These are phyloP conservation scores for Anolis carolinensis DNA, from an alignment of 2,113 vertebrate genomes.

Conservation along the genomic window DNA sequence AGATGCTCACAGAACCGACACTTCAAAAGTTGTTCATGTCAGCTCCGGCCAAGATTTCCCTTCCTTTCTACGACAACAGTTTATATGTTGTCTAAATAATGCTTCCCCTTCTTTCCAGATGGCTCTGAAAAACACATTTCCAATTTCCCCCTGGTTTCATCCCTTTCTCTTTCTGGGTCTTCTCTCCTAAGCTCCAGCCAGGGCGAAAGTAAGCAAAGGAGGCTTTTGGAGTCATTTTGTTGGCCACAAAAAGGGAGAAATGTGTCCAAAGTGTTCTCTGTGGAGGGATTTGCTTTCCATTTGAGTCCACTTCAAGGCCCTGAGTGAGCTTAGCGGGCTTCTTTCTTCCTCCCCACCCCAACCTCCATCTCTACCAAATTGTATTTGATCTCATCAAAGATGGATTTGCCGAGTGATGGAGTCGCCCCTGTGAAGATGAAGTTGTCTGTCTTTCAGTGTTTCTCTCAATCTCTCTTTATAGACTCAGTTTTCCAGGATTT, in stretches of 20 bases:
- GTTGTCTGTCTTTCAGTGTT: neutral
- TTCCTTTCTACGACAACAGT: constrained; percentile 59
- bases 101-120: constrained; percentile 28
- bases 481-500: neutral
- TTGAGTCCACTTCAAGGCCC: constrained; percentile 76
- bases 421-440: constrained; percentile 29
- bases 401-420: constrained; percentile 54
- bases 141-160: constrained; percentile 48
- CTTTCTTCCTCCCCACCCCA: neutral
- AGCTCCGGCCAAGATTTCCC: constrained; percentile 55
- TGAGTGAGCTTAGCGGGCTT: constrained; percentile 50
- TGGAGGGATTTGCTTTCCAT: constrained; percentile 77
- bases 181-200: constrained; percentile 58
- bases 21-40: constrained; percentile 33
- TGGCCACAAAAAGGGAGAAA: constrained; percentile 60
- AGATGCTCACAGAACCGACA: constrained; percentile 39
- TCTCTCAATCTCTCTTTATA: neutral
- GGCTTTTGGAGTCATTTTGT: constrained; percentile 69
- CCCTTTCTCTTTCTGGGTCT: constrained; percentile 38
- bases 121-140: constrained; percentile 56
- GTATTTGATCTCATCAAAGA: neutral
- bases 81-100: constrained; percentile 61
- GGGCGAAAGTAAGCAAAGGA: constrained; percentile 44
- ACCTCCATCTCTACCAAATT: constrained; percentile 53
- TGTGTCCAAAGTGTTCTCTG: constrained; percentile 68